A percentile compares a stretch with the other conserved stretches of the same genome.
Conservation (phyloP, 2,797 vertebrate genomes). For the Acrocephalus scirpaceus region DNA sequence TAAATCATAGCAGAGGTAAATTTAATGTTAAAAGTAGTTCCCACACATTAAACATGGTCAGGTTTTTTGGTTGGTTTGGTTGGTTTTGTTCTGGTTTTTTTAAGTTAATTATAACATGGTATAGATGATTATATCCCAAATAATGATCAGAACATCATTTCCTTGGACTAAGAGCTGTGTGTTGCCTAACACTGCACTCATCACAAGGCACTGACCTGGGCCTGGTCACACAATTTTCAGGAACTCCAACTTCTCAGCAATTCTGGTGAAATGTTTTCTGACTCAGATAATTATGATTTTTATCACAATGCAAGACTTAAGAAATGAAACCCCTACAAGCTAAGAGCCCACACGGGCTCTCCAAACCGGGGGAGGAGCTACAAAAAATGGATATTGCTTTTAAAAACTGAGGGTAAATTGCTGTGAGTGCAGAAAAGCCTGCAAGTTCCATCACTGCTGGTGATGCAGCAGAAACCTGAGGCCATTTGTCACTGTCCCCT, state of each 20-base stretch:
- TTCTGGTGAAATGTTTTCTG: not conserved
- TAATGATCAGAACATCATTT: not conserved
- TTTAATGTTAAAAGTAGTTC: not conserved
- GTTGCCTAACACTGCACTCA: not conserved
- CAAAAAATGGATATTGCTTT: not conserved
- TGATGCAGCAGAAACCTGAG: not conserved
- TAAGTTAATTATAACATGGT: not conserved
- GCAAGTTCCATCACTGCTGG: not conserved
- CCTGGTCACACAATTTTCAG: not conserved
- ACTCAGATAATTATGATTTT: not conserved
- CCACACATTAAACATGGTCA: not conserved
- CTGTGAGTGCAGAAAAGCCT: not conserved
- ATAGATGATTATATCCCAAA: not conserved
- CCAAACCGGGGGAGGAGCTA: not conserved
- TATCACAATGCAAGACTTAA: not conserved
- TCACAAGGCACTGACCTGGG: not conserved
- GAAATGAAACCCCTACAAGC: not conserved
- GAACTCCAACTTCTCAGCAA: not conserved
- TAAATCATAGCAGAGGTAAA: not conserved
- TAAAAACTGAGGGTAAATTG: not conserved
- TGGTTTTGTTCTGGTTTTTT: not conserved
- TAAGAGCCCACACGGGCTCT: not conserved
- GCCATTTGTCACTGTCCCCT: not conserved
- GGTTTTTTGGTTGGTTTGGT: not conserved
- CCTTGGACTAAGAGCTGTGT: not conserved